Percentiles rank a stretch among this genome's conserved stretches.
phyloP scores from a whole-genome alignment of 2,113 vertebrate genomes.

The Alethe castanea region DNA sequence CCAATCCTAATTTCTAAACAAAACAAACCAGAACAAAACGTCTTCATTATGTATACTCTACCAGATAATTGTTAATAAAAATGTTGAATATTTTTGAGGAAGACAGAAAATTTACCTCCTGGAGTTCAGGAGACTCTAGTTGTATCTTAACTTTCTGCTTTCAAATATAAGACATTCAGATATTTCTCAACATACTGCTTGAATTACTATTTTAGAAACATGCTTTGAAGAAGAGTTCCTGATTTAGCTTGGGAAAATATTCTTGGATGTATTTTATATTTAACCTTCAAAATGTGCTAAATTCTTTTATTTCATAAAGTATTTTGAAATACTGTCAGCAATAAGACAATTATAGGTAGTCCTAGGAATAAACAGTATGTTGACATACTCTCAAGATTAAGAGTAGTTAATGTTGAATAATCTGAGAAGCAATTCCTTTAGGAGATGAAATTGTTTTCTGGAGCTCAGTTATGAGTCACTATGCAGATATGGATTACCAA shows the following conservation, averaged over 20 bases:
- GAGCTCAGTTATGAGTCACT: background rate
- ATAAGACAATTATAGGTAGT: background rate
- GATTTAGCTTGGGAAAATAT: background rate
- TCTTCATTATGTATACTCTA: background rate
- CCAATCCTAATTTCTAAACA: background rate
- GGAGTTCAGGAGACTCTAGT: background rate
- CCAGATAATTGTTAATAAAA: background rate
- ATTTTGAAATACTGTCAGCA: background rate
- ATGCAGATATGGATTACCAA: background rate
- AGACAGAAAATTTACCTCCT: background rate
- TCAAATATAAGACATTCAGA: background rate
- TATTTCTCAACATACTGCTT: background rate
- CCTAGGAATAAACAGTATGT: background rate
- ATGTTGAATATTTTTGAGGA: background rate
- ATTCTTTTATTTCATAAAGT: background rate
- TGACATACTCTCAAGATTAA: background rate
- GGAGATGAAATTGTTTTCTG: background rate
- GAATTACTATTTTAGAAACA: background rate
- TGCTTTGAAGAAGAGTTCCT: background rate
- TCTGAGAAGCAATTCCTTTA: background rate
- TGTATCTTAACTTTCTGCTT: background rate
- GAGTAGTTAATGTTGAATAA: background rate
- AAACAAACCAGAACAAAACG: background rate
- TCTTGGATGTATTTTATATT: background rate
- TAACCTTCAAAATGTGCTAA: background rate